Evolutionary conservation across 2,113 vertebrate genomes (phyloP).

Genomic region (Hyla sarda): DNA sequence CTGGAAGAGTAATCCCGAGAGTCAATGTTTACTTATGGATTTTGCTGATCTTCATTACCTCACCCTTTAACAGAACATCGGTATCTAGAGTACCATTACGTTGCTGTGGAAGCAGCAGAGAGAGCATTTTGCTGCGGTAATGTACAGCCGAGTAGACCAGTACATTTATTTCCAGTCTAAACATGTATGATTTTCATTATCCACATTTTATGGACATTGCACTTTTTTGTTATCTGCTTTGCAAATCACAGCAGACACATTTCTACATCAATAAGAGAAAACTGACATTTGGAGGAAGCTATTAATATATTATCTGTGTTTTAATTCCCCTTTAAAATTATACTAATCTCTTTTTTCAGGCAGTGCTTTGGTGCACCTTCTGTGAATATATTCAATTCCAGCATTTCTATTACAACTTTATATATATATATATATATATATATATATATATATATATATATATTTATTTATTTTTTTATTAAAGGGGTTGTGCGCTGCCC

Average conservation of each 20-base stretch:
- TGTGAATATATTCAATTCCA: no score
- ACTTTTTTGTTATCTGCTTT: slow-evolving; percentile 1
- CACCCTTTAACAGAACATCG: slow-evolving; percentile 50
- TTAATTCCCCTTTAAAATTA: neutral
- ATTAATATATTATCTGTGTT: neutral
- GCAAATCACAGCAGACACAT: neutral
- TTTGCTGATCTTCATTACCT: slow-evolving; percentile 54
- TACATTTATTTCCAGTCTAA: slow-evolving; percentile 48
- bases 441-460: no score
- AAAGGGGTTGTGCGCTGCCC: no score
- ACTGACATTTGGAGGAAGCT: neutral
- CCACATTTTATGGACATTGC: slow-evolving; percentile 3
- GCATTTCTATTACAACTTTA: no score
- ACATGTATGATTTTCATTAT: slow-evolving; percentile 22
- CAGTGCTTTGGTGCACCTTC: no score
- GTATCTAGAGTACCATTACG: slow-evolving; percentile 57
- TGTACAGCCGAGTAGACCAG: slow-evolving; percentile 11
- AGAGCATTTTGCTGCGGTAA: slow-evolving; percentile 44
- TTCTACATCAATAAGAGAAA: neutral
- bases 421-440: no score
- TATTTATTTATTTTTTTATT: no score
- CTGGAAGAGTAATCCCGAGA: slow-evolving; percentile 39
- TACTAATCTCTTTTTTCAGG: neutral
- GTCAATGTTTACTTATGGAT: slow-evolving; percentile 44
- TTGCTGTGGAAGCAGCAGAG: slow-evolving; percentile 36